Evolutionary conservation across 2,797 vertebrate genomes (phyloP).

Genomic region (Oreortyx pictus): DNA sequence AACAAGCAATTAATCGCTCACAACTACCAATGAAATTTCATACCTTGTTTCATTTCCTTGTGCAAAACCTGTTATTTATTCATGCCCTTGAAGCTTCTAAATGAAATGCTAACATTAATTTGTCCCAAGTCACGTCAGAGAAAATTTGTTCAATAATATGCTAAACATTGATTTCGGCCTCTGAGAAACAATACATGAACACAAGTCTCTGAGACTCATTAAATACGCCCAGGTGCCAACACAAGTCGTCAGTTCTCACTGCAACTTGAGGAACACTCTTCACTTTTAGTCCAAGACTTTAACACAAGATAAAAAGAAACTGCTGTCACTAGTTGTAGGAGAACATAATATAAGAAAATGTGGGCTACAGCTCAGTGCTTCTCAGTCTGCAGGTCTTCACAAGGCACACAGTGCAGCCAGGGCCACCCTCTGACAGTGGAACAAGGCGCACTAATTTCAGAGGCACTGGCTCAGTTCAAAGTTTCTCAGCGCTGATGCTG

Average conservation of each 20-base stretch:
- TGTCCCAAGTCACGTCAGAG: constrained; percentile 1
- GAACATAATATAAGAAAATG: neutral
- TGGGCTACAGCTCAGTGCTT: neutral
- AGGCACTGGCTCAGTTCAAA: neutral
- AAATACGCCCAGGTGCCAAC: neutral
- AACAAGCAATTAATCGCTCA: constrained; percentile 5
- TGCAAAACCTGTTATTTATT: constrained; percentile 27
- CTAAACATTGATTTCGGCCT: constrained; percentile 8
- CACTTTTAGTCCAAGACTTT: constrained; percentile 3
- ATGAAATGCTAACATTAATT: constrained; percentile 26
- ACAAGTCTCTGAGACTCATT: constrained; percentile 38
- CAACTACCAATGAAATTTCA: neutral
- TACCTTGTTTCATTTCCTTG: neutral
- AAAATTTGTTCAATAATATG: constrained; percentile 11
- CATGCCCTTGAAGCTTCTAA: constrained; percentile 15
- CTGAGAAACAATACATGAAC: constrained; percentile 30
- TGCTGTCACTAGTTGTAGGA: neutral
- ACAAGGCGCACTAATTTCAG: neutral
- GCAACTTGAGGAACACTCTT: constrained; percentile 14
- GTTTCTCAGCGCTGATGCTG: neutral
- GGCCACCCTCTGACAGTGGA: neutral
- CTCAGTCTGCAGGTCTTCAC: neutral
- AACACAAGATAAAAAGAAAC: neutral
- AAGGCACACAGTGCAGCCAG: neutral
- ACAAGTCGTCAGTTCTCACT: constrained; percentile 17